These are phyloP conservation scores for Sigmodon hispidus DNA, from an alignment of 2,113 vertebrate species.

Conservation along the genomic window DNA sequence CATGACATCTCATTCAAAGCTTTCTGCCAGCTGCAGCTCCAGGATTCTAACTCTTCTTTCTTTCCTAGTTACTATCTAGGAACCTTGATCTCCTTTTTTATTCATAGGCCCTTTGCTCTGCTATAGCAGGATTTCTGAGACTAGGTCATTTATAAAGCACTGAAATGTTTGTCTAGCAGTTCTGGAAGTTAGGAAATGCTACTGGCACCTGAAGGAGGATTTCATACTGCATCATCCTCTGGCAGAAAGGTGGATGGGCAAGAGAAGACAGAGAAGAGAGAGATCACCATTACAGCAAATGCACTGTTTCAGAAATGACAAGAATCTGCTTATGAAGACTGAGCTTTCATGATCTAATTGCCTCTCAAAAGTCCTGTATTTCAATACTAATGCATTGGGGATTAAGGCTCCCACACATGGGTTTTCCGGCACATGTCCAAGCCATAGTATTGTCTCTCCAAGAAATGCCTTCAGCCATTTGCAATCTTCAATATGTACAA, in stretches of 20 bases:
- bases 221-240: background rate
- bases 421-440: background rate
- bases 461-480: conserved; percentile 1
- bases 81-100: background rate
- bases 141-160: background rate
- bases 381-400: background rate
- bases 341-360: background rate
- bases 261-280: too few relatives aligned
- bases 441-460: background rate
- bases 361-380: background rate
- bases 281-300: background rate
- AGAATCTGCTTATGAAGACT: background rate
- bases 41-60: background rate
- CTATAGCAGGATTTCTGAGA: background rate
- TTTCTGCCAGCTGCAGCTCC: background rate
- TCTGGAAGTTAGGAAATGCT: background rate
- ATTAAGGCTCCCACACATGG: background rate
- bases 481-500: background rate
- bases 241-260: background rate
- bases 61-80: background rate
- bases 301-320: background rate
- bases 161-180: background rate
- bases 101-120: background rate
- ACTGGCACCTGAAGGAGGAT: background rate
- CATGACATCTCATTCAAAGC: background rate